phyloP scores from a whole-genome alignment of 2,888 invertebrate species.

The Carpatolechia fugitivella region DNA sequence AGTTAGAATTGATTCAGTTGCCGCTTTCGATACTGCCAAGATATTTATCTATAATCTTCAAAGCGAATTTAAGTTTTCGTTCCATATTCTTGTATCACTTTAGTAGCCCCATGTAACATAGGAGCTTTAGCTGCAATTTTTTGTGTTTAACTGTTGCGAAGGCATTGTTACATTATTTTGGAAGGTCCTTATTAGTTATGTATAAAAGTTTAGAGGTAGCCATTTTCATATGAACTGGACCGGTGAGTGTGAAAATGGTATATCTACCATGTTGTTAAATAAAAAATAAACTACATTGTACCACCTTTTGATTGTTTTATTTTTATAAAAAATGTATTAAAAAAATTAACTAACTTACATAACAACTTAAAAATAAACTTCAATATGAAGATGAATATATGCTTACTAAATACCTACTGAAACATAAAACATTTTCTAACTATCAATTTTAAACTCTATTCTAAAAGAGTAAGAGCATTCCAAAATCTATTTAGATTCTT shows the following conservation, averaged over 20 bases:
- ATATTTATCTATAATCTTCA: slow-evolving; percentile 34
- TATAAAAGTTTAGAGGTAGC: slow-evolving; percentile 76
- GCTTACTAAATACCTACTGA: too few relatives aligned
- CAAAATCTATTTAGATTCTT: slow-evolving; percentile 58
- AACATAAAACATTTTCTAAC: too few relatives aligned
- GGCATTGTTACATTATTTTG: slow-evolving; percentile 67
- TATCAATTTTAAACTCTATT: slow-evolving; percentile 31
- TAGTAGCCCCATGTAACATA: slow-evolving; percentile 48
- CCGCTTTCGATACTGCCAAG: slow-evolving; percentile 40
- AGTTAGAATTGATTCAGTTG: slow-evolving; percentile 39
- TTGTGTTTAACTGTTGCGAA: slow-evolving; percentile 52
- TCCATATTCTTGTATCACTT: slow-evolving; percentile 28
- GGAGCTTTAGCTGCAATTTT: slow-evolving; percentile 57
- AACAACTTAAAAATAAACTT: not conserved
- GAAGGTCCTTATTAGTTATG: slow-evolving; percentile 72
- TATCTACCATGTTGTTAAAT: slow-evolving; percentile 81
- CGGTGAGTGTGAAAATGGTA: slow-evolving; percentile 72
- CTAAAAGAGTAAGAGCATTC: slow-evolving; percentile 51
- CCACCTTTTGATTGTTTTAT: slow-evolving; percentile 77
- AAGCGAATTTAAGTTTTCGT: slow-evolving; percentile 9
- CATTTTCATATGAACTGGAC: slow-evolving; percentile 67
- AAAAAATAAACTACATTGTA: slow-evolving; percentile 84
- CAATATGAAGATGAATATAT: not conserved
- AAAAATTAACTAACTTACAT: not conserved
- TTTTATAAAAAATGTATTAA: slow-evolving; percentile 26